These are phyloP conservation scores for Leucopternis melanops DNA, from an alignment of 2,113 vertebrate species.

Conservation along the genomic window DNA sequence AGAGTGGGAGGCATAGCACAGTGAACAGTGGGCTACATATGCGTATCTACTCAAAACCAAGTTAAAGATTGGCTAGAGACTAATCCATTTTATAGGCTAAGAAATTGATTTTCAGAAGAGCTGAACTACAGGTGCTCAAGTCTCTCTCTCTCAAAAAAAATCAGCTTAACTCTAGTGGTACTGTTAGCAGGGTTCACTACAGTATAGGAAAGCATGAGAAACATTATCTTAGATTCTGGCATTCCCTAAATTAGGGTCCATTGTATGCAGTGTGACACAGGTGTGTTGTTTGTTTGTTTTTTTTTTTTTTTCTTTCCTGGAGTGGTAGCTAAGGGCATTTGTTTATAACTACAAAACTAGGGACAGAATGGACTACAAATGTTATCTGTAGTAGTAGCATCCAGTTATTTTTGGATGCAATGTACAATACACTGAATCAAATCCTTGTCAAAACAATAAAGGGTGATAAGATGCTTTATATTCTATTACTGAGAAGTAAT, in stretches of 20 bases:
- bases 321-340: background rate
- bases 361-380: background rate
- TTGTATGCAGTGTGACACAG: background rate
- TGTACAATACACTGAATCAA: background rate
- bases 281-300: no score
- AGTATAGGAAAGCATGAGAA: background rate
- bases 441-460: background rate
- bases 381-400: background rate
- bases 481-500: background rate
- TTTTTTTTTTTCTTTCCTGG: background rate
- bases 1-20: background rate
- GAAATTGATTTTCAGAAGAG: conserved; percentile 50
- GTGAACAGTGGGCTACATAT: background rate
- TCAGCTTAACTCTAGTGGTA: background rate
- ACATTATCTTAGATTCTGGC: background rate
- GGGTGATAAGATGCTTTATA: background rate
- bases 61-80: conserved; percentile 50
- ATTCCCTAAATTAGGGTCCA: background rate
- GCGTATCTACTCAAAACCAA: background rate
- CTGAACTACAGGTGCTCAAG: conserved; percentile 40
- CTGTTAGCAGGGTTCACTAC: background rate
- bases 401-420: background rate
- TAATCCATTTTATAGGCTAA: conserved; percentile 42
- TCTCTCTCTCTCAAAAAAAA: background rate
- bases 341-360: background rate